Percentiles rank a stretch among this genome's conserved stretches.
Evolutionary conservation across 2,797 vertebrate genomes (phyloP).

Genomic region (Anas flavirostris): DNA sequence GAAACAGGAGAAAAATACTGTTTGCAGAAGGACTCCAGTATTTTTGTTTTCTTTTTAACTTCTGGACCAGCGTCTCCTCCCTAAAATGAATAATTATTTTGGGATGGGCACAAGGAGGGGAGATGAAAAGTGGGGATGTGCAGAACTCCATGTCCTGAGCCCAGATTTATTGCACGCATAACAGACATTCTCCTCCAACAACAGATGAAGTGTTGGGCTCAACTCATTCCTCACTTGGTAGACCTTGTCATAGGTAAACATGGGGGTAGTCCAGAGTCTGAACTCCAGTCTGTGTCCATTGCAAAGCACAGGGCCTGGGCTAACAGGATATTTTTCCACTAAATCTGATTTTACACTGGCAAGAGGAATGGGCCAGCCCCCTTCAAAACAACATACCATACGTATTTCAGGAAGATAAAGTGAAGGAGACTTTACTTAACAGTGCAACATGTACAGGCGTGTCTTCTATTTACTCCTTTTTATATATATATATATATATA

Average conservation of each 20-base stretch:
- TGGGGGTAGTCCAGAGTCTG: background rate
- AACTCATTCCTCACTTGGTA: background rate
- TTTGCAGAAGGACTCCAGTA: background rate
- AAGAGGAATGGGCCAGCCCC: background rate
- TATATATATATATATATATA: background rate
- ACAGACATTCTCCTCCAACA: background rate
- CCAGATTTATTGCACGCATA: background rate
- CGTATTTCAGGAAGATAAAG: background rate
- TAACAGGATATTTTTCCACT: background rate
- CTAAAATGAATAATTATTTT: background rate
- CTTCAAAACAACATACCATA: background rate
- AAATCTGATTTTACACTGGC: background rate
- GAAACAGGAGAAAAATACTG: background rate
- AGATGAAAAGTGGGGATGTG: background rate
- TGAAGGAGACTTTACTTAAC: background rate
- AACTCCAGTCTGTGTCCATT: background rate
- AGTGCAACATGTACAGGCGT: background rate
- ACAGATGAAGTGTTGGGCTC: background rate
- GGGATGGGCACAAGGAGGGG: background rate
- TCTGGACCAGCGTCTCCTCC: background rate
- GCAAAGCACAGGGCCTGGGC: accelerated
- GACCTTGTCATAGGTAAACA: background rate
- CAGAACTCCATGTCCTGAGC: background rate
- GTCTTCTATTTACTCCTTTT: background rate
- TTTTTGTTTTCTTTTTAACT: background rate